Evolutionary conservation across 2,888 invertebrate genomes (phyloP).

Genomic region (Harmothoe impar): DNA sequence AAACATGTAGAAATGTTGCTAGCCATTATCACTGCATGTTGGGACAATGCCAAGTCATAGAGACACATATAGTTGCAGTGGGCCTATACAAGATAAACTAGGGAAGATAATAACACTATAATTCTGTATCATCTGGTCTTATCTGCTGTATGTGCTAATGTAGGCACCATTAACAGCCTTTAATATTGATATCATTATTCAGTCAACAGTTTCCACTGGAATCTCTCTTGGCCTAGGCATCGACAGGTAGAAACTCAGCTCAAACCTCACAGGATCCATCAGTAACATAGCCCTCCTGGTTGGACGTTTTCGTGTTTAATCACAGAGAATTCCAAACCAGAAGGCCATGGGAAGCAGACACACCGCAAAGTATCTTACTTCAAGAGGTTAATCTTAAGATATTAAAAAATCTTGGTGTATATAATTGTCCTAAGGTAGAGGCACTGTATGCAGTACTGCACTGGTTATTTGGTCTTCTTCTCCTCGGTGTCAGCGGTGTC

Average conservation of each 20-base stretch:
- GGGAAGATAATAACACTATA: background rate
- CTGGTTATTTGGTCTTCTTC: conserved; percentile 26
- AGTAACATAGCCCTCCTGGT: too few species aligned
- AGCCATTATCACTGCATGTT: background rate
- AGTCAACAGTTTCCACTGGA: too few species aligned
- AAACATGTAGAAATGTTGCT: background rate
- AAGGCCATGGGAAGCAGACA: background rate
- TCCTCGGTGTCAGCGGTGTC: background rate
- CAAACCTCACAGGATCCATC: too few species aligned
- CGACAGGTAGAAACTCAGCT: too few species aligned
- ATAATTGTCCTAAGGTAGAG: too few species aligned
- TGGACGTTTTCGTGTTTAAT: too few species aligned
- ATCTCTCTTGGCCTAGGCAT: too few species aligned
- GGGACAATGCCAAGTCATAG: background rate
- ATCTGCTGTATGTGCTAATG: background rate
- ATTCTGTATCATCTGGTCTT: background rate
- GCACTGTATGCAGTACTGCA: background rate
- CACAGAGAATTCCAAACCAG: too few species aligned
- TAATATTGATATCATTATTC: too few species aligned
- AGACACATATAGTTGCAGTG: background rate
- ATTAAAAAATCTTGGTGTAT: background rate
- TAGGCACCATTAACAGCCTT: too few species aligned
- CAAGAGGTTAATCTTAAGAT: background rate
- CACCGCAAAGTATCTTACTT: background rate
- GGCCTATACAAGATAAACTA: background rate